Evolutionary conservation across 2,113 vertebrate species (phyloP).

Genomic region (Lepisosteus osseus): DNA sequence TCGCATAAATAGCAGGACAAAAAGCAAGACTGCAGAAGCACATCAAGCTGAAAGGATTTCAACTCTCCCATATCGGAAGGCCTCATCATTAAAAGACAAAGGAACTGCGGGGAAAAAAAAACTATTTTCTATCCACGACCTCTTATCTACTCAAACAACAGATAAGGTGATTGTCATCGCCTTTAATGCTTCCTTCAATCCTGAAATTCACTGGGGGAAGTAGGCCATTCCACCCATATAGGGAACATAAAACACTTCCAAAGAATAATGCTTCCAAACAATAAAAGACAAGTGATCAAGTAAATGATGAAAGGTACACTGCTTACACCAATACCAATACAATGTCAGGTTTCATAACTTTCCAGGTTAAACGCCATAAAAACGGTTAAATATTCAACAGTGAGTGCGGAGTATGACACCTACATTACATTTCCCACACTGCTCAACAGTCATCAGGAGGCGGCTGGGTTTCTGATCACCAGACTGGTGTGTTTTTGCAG

Average conservation of each 20-base stretch:
- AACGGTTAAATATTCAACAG: neutral
- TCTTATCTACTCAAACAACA: conserved; percentile 30
- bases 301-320: too few species aligned
- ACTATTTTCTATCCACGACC: conserved; percentile 26
- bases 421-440: conserved; percentile 25
- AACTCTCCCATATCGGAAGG: conserved; percentile 19
- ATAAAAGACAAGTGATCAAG: too few species aligned
- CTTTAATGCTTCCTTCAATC: too few species aligned
- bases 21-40: conserved; percentile 35
- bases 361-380: too few species aligned
- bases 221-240: too few species aligned
- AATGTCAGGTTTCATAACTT: neutral
- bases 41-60: conserved; percentile 49
- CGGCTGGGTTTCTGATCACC: conserved; percentile 22
- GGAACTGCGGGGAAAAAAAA: neutral
- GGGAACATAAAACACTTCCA: too few species aligned
- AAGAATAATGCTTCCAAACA: too few species aligned
- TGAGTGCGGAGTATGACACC: neutral
- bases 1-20: conserved; percentile 34
- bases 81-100: conserved; percentile 40
- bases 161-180: neutral
- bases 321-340: neutral
- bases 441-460: conserved; percentile 25
- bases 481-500: conserved; percentile 16
- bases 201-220: too few species aligned